Conservation (phyloP, 2,113 vertebrate genomes). For the Puma concolor region DNA sequence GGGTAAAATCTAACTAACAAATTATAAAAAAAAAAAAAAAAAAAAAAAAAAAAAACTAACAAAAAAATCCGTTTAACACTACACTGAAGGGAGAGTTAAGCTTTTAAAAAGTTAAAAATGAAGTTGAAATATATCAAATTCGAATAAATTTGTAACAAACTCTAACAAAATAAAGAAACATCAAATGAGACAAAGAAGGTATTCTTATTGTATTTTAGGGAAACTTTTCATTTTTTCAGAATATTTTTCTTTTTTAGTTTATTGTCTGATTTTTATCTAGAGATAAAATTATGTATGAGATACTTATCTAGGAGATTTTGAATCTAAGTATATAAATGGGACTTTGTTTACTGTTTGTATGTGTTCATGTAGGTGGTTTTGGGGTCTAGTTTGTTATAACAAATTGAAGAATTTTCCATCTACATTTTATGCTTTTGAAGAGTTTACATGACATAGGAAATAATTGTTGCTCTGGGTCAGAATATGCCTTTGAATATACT, state of each 20-base stretch:
- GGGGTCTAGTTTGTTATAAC: background rate
- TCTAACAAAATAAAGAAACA: background rate
- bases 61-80: background rate
- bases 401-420: background rate
- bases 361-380: background rate
- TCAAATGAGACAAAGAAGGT: background rate
- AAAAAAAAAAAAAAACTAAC: background rate
- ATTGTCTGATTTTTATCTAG: background rate
- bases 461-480: background rate
- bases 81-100: background rate
- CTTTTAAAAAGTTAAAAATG: background rate
- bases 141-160: background rate
- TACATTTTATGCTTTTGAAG: background rate
- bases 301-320: background rate
- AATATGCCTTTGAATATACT: background rate
- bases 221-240: background rate
- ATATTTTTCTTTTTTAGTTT: background rate
- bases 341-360: background rate
- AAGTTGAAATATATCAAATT: background rate
- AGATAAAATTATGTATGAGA: no score
- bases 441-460: background rate
- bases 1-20: background rate
- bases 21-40: background rate
- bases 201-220: background rate
- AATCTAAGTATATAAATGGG: background rate